Conservation (phyloP, 1,140 invertebrate species). For the Holcopasites calliopsidis region DNA sequence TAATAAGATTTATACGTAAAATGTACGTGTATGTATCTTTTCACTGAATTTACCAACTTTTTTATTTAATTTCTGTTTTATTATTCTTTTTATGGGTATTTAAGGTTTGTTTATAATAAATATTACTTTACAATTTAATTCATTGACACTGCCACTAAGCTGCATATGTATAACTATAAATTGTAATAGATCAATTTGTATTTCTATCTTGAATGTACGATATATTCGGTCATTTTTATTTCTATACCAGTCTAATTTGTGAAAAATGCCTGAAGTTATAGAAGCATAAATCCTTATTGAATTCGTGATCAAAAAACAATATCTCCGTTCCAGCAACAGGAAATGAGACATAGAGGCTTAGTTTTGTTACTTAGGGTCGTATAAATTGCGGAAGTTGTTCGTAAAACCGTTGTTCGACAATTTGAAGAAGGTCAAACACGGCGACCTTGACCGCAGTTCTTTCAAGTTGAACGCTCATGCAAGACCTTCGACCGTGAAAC, state of each 20-base stretch:
- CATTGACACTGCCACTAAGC: not conserved
- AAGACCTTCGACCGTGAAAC: slow-evolving; percentile 29
- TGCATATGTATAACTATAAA: not conserved
- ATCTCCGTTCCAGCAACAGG: not conserved
- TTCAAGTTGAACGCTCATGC: not conserved
- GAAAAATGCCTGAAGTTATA: too few species aligned
- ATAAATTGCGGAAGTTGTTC: not conserved
- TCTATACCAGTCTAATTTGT: too few species aligned
- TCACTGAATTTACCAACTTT: too few species aligned
- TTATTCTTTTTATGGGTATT: too few species aligned
- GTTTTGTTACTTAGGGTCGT: not conserved
- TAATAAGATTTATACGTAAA: too few species aligned
- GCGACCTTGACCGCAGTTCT: slow-evolving; percentile 12
- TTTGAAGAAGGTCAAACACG: not conserved
- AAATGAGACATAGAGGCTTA: not conserved
- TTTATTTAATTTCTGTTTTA: too few species aligned
- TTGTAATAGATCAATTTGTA: not conserved
- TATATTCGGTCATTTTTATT: too few species aligned
- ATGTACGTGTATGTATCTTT: too few species aligned
- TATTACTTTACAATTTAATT: not conserved
- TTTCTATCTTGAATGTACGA: too few species aligned
- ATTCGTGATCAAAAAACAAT: too few species aligned
- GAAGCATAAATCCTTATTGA: too few species aligned
- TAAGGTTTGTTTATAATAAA: too few species aligned
- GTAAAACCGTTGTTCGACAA: not conserved